Evolutionary conservation across 2,888 invertebrate species (phyloP).

Genomic region (Anarsia innoxiella): DNA sequence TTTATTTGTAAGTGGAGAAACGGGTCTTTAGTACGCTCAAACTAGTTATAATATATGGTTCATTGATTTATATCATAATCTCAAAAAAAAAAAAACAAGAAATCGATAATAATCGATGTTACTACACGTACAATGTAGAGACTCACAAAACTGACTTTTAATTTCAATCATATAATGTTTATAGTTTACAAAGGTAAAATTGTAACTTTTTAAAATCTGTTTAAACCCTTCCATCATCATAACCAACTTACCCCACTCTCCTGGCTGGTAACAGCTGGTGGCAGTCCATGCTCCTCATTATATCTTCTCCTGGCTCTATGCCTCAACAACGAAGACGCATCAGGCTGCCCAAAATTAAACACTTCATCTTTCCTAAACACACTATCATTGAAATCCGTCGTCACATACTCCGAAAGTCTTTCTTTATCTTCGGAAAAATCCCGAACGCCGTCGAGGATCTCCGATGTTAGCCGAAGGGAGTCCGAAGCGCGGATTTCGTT

Average conservation of each 20-base stretch:
- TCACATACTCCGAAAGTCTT: slow-evolving; percentile 21
- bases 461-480: slow-evolving; percentile 45
- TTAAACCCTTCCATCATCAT: too few relatives aligned
- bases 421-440: slow-evolving; percentile 28
- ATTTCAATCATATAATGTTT: too few relatives aligned
- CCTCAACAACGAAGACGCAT: slow-evolving; percentile 69
- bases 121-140: too few relatives aligned
- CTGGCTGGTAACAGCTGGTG: slow-evolving; percentile 58
- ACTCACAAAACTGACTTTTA: too few relatives aligned
- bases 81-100: too few relatives aligned
- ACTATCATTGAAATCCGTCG: slow-evolving; percentile 34
- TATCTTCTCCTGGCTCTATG: slow-evolving; percentile 62
- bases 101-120: too few relatives aligned
- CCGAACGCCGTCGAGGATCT: slow-evolving; percentile 51
- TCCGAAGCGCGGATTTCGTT: slow-evolving; percentile 31
- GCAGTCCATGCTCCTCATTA: slow-evolving; percentile 60
- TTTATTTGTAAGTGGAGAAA: too few relatives aligned
- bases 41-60: too few relatives aligned
- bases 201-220: too few relatives aligned
- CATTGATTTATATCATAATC: too few relatives aligned
- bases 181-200: too few relatives aligned
- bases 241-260: slow-evolving; percentile 69
- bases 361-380: slow-evolving; percentile 54
- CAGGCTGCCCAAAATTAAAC: slow-evolving; percentile 77
- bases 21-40: too few relatives aligned